phyloP scores from a whole-genome alignment of 92 coral and sea anemone species.

The Scolanthus callimorphus region DNA sequence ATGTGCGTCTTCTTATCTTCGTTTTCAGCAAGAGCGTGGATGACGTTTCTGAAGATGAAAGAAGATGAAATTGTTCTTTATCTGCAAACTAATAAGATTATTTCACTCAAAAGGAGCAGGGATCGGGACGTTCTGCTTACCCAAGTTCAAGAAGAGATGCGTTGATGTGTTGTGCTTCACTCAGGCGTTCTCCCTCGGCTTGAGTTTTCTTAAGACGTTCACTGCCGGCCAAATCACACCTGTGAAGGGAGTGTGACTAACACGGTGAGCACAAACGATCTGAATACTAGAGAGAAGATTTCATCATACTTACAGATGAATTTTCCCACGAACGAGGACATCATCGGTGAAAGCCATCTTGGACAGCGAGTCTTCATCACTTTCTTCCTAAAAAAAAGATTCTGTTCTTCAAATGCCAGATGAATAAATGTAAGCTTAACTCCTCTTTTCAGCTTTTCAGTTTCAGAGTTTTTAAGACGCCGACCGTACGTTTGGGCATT shows the following conservation, averaged over 20 bases:
- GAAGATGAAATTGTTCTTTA: no score
- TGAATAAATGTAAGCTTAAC: no score
- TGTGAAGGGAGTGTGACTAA: no score
- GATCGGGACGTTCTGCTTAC: constrained; percentile 36
- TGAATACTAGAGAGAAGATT: background rate
- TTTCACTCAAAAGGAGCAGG: background rate
- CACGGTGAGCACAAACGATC: no score
- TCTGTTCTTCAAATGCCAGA: no score
- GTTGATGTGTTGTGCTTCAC: constrained; percentile 61
- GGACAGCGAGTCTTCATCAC: constrained; percentile 64
- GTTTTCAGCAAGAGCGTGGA: constrained; percentile 88
- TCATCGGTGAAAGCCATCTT: constrained; percentile 94
- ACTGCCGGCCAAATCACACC: constrained; percentile 85
- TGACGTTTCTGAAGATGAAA: constrained; percentile 66
- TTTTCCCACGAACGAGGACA: constrained; percentile 86
- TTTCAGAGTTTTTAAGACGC: no score
- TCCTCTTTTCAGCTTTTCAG: no score
- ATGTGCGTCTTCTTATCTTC: constrained; percentile 82
- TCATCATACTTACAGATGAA: constrained; percentile 68
- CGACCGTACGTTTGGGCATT: no score
- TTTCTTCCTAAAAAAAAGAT: no score
- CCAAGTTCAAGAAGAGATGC: constrained; percentile 36
- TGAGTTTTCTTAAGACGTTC: constrained; percentile 75
- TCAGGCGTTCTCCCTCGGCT: constrained; percentile 76
- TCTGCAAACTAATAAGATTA: background rate